Conservation (phyloP, 2,113 vertebrate species). For the Brachypodius melanocephalos region DNA sequence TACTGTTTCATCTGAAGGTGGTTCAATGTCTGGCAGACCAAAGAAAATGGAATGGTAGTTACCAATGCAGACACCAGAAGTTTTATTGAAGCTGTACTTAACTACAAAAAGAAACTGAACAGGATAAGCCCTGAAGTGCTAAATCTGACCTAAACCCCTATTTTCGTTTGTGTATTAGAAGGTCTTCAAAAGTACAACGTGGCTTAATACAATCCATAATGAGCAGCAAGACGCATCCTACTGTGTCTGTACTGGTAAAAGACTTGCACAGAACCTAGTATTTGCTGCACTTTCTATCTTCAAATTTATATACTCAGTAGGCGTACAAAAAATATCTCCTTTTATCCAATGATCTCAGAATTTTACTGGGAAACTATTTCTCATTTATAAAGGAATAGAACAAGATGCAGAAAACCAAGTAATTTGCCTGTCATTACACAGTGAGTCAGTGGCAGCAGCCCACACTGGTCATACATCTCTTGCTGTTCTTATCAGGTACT, state of each 20-base stretch:
- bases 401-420: constrained; percentile 45
- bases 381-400: constrained; percentile 50
- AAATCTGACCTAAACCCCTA: not conserved
- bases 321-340: not conserved
- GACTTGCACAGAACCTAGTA: not conserved
- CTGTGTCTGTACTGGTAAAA: not conserved
- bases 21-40: not conserved
- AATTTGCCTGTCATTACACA: constrained; percentile 65
- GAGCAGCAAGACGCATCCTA: not conserved
- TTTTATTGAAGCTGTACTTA: not conserved
- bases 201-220: not conserved
- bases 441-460: constrained; percentile 66
- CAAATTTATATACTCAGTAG: constrained; percentile 42
- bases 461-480: constrained; percentile 63
- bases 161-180: not conserved
- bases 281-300: constrained; percentile 46
- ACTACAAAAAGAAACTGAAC: not conserved
- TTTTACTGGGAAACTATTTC: constrained; percentile 53
- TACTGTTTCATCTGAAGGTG: not conserved
- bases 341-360: constrained; percentile 39
- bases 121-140: not conserved
- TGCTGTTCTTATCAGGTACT: constrained; percentile 51
- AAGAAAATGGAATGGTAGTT: not conserved
- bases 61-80: not conserved
- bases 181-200: not conserved